Percentiles rank a stretch among this genome's conserved stretches.
Conservation (phyloP, 2,888 invertebrate species). For the Erebia epiphron region DNA sequence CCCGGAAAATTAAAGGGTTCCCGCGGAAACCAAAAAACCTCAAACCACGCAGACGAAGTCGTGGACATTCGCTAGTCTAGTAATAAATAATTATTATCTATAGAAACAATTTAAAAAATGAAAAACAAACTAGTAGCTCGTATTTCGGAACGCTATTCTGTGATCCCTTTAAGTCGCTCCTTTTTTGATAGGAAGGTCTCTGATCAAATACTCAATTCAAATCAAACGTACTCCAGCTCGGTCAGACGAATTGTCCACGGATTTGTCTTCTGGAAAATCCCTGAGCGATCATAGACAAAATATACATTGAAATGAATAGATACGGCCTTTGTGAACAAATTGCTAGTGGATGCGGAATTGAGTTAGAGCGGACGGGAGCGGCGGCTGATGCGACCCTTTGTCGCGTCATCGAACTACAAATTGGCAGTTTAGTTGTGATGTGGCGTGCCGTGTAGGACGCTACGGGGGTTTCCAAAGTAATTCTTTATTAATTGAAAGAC, state of each 20-base stretch:
- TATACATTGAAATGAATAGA: conserved; percentile 46
- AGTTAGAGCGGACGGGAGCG: conserved; percentile 52
- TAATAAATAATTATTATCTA: too few species aligned
- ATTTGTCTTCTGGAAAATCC: conserved; percentile 40
- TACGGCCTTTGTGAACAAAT: conserved; percentile 57
- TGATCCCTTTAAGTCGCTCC: conserved; percentile 8
- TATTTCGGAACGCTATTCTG: not conserved
- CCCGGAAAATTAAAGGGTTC: too few species aligned
- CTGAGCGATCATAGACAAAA: conserved; percentile 41
- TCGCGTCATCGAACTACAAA: conserved; percentile 74
- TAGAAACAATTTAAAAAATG: not conserved
- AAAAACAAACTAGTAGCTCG: not conserved
- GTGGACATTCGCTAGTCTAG: too few species aligned
- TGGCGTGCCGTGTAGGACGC: not conserved
- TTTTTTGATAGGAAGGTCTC: conserved; percentile 26
- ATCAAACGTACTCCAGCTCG: conserved; percentile 24
- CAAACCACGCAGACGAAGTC: too few species aligned
- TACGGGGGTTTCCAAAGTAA: not conserved
- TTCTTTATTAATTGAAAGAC: not conserved
- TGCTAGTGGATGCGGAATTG: conserved; percentile 56
- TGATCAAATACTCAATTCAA: conserved; percentile 38
- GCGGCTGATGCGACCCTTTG: conserved; percentile 61
- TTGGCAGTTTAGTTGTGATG: conserved; percentile 59
- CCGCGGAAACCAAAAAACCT: too few species aligned
- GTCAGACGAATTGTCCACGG: conserved; percentile 33